Evolutionary conservation across 1,140 invertebrate genomes (phyloP).

Genomic region (Sminthurides bifidus): DNA sequence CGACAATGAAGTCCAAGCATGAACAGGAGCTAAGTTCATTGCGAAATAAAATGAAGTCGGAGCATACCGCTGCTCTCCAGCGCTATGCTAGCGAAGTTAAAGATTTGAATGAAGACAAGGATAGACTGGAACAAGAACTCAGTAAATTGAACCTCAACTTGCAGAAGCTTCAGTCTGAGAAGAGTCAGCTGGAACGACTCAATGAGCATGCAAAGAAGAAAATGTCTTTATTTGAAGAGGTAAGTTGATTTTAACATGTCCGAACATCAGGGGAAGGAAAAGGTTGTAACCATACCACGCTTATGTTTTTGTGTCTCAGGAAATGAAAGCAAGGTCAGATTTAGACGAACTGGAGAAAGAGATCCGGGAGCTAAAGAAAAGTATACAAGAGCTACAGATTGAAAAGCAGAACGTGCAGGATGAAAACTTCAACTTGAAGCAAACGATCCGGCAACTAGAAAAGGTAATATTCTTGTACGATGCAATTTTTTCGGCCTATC

Average conservation of each 20-base stretch:
- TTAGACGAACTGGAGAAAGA: slow-evolving; percentile 5
- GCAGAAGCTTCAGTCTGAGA: slow-evolving; percentile 18
- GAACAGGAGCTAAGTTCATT: slow-evolving; percentile 16
- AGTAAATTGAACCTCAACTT: background rate
- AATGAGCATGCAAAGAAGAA: slow-evolving; percentile 18
- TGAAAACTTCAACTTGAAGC: background rate
- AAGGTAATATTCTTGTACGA: background rate
- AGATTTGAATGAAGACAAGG: slow-evolving; percentile 11
- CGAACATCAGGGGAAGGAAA: background rate
- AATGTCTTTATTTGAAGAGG: slow-evolving; percentile 7
- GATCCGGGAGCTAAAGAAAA: background rate
- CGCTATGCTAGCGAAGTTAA: slow-evolving; percentile 11
- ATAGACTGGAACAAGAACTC: slow-evolving; percentile 5
- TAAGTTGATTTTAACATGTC: background rate
- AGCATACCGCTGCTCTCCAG: slow-evolving; percentile 11
- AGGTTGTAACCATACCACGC: background rate
- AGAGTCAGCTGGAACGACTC: slow-evolving; percentile 7
- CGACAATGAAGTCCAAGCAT: slow-evolving; percentile 14
- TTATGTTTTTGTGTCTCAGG: slow-evolving; percentile 5
- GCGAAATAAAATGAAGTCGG: slow-evolving; percentile 10
- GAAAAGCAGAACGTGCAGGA: background rate
- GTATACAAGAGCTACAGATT: background rate
- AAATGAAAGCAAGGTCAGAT: background rate
- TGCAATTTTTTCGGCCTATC: background rate
- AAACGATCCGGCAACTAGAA: background rate